Evolutionary conservation across 53 echinoderm and acorn worm genomes (phyloP).

Genomic region (Pentamera pediparva): DNA sequence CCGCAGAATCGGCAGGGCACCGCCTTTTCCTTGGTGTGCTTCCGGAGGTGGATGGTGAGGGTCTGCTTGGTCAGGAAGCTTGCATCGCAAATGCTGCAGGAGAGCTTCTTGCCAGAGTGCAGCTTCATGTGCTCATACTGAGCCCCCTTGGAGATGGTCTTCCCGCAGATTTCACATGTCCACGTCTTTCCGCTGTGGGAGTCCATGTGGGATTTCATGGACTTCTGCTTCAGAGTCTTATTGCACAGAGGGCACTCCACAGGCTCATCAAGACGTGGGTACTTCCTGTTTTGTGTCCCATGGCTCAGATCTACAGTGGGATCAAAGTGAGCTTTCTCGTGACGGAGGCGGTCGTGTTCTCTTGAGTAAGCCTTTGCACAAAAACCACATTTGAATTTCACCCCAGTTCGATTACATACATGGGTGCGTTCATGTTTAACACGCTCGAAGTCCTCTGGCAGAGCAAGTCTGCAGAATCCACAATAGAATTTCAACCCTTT

Average conservation of each 20-base stretch:
- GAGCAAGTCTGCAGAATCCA: background rate
- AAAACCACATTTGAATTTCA: slow-evolving; percentile 1
- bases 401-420: background rate
- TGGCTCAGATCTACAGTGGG: slow-evolving; percentile 8
- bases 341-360: background rate
- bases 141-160: background rate
- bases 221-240: background rate
- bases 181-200: background rate
- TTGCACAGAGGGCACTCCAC: background rate
- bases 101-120: background rate
- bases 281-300: background rate
- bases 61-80: background rate
- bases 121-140: background rate
- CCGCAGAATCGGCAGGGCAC: slow-evolving; percentile 21
- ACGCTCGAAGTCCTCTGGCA: background rate
- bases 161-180: slow-evolving; percentile 9
- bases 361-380: slow-evolving; percentile 2
- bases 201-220: slow-evolving; percentile 10
- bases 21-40: background rate
- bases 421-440: background rate
- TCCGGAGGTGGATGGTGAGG: background rate
- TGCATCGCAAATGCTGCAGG: background rate
- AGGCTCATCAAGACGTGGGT: background rate
- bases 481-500: background rate
- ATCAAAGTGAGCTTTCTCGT: slow-evolving; percentile 4